Conservation (phyloP, 2,113 vertebrate species). For the Plecotus auritus region DNA sequence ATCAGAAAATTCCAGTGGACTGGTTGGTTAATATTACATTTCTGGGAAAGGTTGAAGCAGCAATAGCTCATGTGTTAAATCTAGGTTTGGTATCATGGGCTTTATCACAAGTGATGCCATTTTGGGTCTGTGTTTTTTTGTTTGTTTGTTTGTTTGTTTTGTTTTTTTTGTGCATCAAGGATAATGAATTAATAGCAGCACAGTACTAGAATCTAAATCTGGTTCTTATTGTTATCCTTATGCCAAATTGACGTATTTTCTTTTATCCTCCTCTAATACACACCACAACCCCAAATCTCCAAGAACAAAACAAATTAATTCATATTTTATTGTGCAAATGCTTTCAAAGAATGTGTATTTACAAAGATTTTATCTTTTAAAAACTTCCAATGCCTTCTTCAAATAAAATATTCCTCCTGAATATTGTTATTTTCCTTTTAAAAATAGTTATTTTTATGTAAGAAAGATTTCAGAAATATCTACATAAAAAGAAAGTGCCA, state of each 20-base stretch:
- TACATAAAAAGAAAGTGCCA: constrained; percentile 2
- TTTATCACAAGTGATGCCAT: not conserved
- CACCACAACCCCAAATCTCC: not conserved
- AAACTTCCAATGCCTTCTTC: not conserved
- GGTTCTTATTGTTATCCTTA: not conserved
- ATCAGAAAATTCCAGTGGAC: not conserved
- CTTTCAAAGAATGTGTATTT: not conserved
- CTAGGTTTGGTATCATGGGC: not conserved
- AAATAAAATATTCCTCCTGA: constrained; percentile 24
- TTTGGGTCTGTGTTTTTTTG: not conserved
- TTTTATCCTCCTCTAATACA: not conserved
- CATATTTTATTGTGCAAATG: constrained; percentile 17
- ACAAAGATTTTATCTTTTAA: constrained; percentile 13
- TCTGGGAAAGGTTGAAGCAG: not conserved
- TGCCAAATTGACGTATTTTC: not conserved
- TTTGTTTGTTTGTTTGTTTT: too few relatives aligned
- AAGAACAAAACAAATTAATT: not conserved
- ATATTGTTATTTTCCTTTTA: constrained; percentile 28
- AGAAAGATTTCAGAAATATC: constrained; percentile 9
- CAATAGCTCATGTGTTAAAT: not conserved
- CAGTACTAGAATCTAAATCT: not conserved
- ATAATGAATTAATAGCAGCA: not conserved
- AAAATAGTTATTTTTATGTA: constrained; percentile 18
- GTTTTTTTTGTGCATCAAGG: not conserved
- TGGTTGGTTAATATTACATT: not conserved